Base-by-base conservation (phyloP, 2,888 invertebrate genomes). In the Pheosia gnoma region DNA sequence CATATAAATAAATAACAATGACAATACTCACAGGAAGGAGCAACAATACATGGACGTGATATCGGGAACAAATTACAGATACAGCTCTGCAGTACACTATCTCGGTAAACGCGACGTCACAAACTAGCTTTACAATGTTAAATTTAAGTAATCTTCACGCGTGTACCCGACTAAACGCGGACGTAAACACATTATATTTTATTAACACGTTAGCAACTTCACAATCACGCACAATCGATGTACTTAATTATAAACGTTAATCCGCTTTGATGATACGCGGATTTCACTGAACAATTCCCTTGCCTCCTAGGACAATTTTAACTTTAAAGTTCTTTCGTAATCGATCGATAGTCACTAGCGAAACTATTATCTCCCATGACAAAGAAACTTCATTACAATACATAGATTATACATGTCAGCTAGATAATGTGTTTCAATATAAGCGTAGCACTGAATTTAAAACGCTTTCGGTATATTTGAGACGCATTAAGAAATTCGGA, bases 1-100 rank as follows among this genome's bases (percentile, higher is more conserved):
- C 55, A 8, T 59, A 53, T 59, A 49, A 64, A 58, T 58, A 70
- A 62, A 57, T 58, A 57, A 63, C 51, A 49, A 65, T 69, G 74
- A 82, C 36, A 57, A 66, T 83, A 94, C 94, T 94, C 81, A 94
- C 94, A 94, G 91, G 79, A 94, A 91, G 68, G 94, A 94, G 83
- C 94, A 94, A 93, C 94, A 94, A 91, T 94, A 94, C 94, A 94
- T 94, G 90, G 93, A 92, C 88, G 89, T 87, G 80, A 78, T 78
- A 77, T 83, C 80, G 78, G 82, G 82, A 78, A 81, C 83, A 71
- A 74, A 71, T 74, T 77, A 75, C 74, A 72, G 77, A 79, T 78
- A 77, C 73, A 74, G 74, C 69, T 77, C 74, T 25, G 25, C 25
- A 74, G 74, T 70, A 66, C 70, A 77, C 81, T 82, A 83, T 82